Evolutionary conservation across 1,140 invertebrate species (phyloP), one percentile per base, ranked within the genome.

Genomic region (Pogonognathellus flavescens): DNA sequence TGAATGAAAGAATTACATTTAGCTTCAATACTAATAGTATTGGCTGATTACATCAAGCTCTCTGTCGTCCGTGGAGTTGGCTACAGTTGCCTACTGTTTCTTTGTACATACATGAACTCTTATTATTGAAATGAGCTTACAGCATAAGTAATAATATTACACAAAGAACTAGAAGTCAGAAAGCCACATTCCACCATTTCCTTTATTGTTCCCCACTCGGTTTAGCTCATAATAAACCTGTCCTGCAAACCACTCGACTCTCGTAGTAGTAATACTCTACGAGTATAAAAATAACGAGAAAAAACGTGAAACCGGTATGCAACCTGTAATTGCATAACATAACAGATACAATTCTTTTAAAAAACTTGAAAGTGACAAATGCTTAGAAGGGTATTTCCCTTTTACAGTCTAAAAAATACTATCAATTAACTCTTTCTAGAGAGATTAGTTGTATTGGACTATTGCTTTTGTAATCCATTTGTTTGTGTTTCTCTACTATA

Each of bases 301-400:
- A 76, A 76, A 76, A 76, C 70, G n/a, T 25, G 70, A 76, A 76
- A 76, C 70, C 70, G 25, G 70, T 76, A 76, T 76, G 70, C 70
- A 76, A 41, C 70, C 16, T 8, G 41, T 76, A 76, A 76, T 76
- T 76, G 70, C 70, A n/a, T 76, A 72, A 72, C 13, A 72, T 72
- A 41, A 76, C 14, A 76, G 14, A 41, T 70, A 50, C 31, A 31
- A 49, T 18, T 50, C 70, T 76, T 76, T 41, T 49, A 14, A 76
- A 76, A 57, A 76, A 76, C 70, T 13, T 50, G 70, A 76, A 76
- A 76, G 70, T 76, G 70, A 76, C 70, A 76, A 76, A 76, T 76
- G 41, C 41, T 49, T 0, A 25, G 8, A 49, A 76, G 70, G 70
- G 31, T 76, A 50, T 76, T 76, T 76, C 70, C 70, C 70, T 76